Evolutionary conservation across 2,888 invertebrate genomes (phyloP), one percentile per base, ranked within the genome.

Genomic region (Euzophera pinguis): DNA sequence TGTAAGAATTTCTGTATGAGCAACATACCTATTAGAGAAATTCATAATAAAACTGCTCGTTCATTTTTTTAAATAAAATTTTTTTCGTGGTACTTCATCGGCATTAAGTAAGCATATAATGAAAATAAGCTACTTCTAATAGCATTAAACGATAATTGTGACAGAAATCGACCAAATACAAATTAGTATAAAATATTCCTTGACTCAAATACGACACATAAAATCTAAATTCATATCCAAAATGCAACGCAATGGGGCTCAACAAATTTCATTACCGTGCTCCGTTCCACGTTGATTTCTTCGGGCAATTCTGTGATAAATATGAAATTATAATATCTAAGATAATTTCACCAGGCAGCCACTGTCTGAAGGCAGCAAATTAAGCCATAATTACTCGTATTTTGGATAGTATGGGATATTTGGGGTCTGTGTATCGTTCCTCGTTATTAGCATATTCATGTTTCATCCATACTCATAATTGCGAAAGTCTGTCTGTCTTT

Each of bases 331-430:
- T 75, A 67, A 65, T 66, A 65, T 56, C 57, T 56, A 53, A 64
- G 71, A 71, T 73, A 76, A 73, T 74, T 75, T 63, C 64, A 57
- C 57, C 62, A 69, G 65, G 63, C 66, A 65, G 65, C 56, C 56
- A 59, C 45, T 54, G 64, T 60, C 59, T 69, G 71, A 75, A 73
- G 73, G 66, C 71, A 71, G 67, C 64, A 65, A 75, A 73, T 78
- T 73, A 77, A 71, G 70, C 64, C 67, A 64, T 67, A 71, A 78
- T 73, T 74, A 73, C 64, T 67, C 64, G 65, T 65, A 71, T 71
- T 75, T 70, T 69, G 66, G 61, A 61, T 56, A 45, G 29, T 32
- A 32, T 45, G 45, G 45, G 59, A 55, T 53, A 56, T 59, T 62
- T 27, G 57, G 55, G 51, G 56, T 47, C 48, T 54, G 53, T 57